Conservation (phyloP, 2,113 vertebrate species). For the Strix uralensis region DNA sequence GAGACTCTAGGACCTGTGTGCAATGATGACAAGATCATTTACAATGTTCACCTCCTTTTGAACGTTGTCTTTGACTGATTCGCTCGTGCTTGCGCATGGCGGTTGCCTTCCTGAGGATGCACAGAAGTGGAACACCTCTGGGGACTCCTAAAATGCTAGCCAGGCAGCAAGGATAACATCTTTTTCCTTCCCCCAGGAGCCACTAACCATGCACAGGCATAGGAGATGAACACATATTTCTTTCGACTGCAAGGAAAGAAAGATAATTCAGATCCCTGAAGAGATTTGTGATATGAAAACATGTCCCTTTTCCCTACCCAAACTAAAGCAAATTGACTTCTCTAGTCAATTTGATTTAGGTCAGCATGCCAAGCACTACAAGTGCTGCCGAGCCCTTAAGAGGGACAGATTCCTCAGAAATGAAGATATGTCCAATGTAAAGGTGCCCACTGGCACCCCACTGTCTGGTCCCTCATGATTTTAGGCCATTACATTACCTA, state of each 20-base stretch:
- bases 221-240: slow-evolving; percentile 9
- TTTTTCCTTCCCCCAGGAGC: not conserved
- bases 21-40: not conserved
- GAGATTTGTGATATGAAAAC: not conserved
- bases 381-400: not conserved
- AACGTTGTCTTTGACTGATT: not conserved
- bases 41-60: not conserved
- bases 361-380: not conserved
- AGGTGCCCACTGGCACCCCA: not conserved
- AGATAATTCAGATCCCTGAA: not conserved
- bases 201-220: not conserved
- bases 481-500: not conserved
- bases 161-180: not conserved
- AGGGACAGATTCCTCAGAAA: not conserved
- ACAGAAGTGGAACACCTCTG: not conserved
- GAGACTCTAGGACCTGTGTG: not conserved
- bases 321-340: not conserved
- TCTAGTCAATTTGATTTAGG: not conserved
- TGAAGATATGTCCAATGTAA: not conserved
- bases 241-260: not conserved
- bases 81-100: accelerated
- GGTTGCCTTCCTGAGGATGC: not conserved
- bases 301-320: not conserved
- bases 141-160: slow-evolving; percentile 2
- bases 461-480: not conserved